Base-by-base conservation (phyloP, 2,888 invertebrate species). In the Hirtodrosophila histrioides region DNA sequence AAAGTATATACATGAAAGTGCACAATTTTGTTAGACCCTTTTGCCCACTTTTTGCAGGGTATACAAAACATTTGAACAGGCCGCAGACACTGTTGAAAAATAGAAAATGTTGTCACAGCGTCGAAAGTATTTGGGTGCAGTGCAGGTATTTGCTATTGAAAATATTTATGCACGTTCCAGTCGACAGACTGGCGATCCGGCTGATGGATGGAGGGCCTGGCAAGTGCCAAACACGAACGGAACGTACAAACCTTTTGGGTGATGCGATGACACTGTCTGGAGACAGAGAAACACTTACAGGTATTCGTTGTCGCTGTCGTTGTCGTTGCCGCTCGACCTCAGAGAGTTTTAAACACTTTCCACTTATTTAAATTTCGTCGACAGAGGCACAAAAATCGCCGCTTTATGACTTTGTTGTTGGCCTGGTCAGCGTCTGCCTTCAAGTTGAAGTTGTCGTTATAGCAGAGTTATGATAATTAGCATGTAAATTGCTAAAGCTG, bases 311-410 rank as follows among this genome's bases (percentile, higher is more conserved):
- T 17, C n/a, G 12, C 24, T 56, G 12, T 49, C 12, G 43, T 10
- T 29, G 37, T 45, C 17, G 39, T 45, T 43, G 27, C 40, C 46
- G 40, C 29, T 58, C 43, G 17, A 17, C 51, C 56, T 61, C 39
- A 54, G 27, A 29, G 56, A 48, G 50, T 67, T 58, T 60, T 62
- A 78, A 80, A 85, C 76, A 85, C 88, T 85, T 85, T 88, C 86
- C 88, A 88, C 78, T 88, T 78, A 83, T 85, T 88, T 81, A 83
- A 86, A 85, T 88, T 88, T 85, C 55, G 83, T 72, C 69, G 86
- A 75, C 67, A 58, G 57, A 67, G 56, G 58, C 66, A 75, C 68
- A 75, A 64, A 68, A 65, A 62, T 75, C 50, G 48, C 61, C 55
- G 63, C 66, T 71, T 76, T 74, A 76, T 67, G 75, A 44, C 51